phyloP scores from a whole-genome alignment of 2,888 invertebrate genomes.

The Acanthacorydalis orientalis region DNA sequence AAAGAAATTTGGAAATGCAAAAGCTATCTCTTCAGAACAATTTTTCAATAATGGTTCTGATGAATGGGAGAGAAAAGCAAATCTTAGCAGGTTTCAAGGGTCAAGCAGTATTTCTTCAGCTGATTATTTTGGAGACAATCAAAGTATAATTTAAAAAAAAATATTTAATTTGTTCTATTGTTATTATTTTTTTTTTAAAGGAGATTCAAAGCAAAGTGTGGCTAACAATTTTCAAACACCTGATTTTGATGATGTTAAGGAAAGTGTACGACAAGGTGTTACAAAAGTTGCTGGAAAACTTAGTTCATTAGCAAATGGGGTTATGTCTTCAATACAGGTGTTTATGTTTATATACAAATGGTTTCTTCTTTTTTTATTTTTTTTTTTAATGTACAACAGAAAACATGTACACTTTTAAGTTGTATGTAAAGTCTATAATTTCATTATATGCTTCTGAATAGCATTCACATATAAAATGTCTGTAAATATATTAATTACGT shows the following conservation, averaged over 20 bases:
- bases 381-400: too few relatives aligned
- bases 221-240: conserved; percentile 35
- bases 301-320: conserved; percentile 85
- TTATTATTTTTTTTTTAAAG: conserved; percentile 7
- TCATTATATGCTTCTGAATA: too few relatives aligned
- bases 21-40: conserved; percentile 95
- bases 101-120: conserved; percentile 90
- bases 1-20: conserved; percentile 93
- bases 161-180: not conserved
- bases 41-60: conserved; percentile 66
- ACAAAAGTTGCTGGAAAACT: conserved; percentile 94
- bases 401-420: too few relatives aligned
- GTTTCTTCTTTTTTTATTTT: too few relatives aligned
- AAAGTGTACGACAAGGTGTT: conserved; percentile 92
- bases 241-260: conserved; percentile 92
- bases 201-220: conserved; percentile 1
- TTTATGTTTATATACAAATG: not conserved
- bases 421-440: too few relatives aligned
- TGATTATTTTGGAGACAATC: conserved; percentile 55
- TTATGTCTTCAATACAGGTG: conserved; percentile 85
- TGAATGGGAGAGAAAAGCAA: conserved; percentile 39
- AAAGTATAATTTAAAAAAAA: not conserved
- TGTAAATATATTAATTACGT: too few relatives aligned
- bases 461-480: too few relatives aligned
- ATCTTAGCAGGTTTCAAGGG: conserved; percentile 69